These are phyloP conservation scores for Pseudochromis fuscus DNA, from an alignment of 2,797 vertebrate species.

Conservation along the genomic window DNA sequence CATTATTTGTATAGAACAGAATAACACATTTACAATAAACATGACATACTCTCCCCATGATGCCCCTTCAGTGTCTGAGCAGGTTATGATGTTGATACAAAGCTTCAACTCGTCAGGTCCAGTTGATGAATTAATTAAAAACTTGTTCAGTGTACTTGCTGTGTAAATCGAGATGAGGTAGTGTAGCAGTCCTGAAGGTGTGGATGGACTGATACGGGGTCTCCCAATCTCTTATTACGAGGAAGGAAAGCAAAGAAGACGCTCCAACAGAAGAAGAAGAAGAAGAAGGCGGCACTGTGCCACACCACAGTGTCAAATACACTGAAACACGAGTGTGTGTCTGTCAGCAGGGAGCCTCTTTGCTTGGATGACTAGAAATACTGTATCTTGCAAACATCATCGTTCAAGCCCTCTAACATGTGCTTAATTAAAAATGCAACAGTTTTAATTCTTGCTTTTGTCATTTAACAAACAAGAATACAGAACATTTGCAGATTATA, in stretches of 20 bases:
- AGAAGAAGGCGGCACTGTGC: conserved; percentile 30
- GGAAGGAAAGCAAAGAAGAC: conserved; percentile 41
- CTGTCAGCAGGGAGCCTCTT: conserved; percentile 10
- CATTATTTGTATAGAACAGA: not conserved
- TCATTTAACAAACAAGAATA: conserved; percentile 16
- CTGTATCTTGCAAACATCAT: conserved; percentile 18
- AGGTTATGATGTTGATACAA: not conserved
- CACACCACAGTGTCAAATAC: conserved; percentile 18
- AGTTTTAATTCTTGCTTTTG: conserved; percentile 13
- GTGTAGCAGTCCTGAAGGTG: conserved; percentile 42
- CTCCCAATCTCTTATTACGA: conserved; percentile 61
- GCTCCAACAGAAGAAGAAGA: conserved; percentile 38
- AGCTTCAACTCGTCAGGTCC: not conserved
- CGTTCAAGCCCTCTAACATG: conserved; percentile 12
- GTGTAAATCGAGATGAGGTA: conserved; percentile 48
- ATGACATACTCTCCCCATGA: not conserved
- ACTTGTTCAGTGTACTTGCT: conserved; percentile 9
- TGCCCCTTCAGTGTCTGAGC: not conserved
- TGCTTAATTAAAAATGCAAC: conserved; percentile 13
- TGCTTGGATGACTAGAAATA: conserved; percentile 29
- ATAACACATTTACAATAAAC: not conserved
- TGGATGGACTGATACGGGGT: conserved; percentile 37
- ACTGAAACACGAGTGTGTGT: conserved; percentile 54
- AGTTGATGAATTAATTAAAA: conserved; percentile 26
- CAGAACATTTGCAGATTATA: not conserved